Evolutionary conservation across 2,888 invertebrate species (phyloP).

Genomic region (Nasonia oneida): DNA sequence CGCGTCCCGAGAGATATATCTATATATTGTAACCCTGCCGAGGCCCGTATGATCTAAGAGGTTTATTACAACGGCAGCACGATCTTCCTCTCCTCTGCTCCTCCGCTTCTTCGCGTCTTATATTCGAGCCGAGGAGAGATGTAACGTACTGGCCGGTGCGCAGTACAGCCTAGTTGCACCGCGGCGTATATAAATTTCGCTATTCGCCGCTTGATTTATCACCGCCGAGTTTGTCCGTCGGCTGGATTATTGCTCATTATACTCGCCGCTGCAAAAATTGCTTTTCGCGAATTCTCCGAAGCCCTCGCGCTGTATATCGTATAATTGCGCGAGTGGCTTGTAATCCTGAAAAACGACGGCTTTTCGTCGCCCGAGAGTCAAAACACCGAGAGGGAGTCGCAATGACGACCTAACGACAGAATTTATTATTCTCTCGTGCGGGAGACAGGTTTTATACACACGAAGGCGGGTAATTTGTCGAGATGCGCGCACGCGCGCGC

Average conservation of each 20-base stretch:
- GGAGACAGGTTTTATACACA: slow-evolving; percentile 38
- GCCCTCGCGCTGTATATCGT: slow-evolving; percentile 43
- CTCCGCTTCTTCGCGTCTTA: slow-evolving; percentile 1
- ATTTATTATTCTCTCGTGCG: slow-evolving; percentile 49
- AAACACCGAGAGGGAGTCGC: too few relatives aligned
- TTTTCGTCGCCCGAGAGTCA: neutral
- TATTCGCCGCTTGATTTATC: slow-evolving; percentile 54
- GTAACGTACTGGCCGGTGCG: slow-evolving; percentile 65
- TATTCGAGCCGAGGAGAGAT: slow-evolving; percentile 60
- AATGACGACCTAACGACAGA: neutral
- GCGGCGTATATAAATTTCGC: slow-evolving; percentile 54
- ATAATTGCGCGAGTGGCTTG: neutral
- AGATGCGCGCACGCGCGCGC: neutral
- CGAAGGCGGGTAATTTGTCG: slow-evolving; percentile 43
- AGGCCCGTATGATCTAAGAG: neutral
- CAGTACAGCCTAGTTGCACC: slow-evolving; percentile 49
- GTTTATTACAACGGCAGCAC: slow-evolving; percentile 5
- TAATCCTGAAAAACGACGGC: neutral
- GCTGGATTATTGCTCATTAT: slow-evolving; percentile 20
- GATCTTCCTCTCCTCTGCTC: slow-evolving; percentile 8
- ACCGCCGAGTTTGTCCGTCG: neutral
- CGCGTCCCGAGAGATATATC: neutral
- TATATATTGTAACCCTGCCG: too few relatives aligned
- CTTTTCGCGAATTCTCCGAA: neutral
- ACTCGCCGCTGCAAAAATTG: neutral